Base-by-base conservation (phyloP, 2,888 invertebrate genomes). In the Anarsia innoxiella region DNA sequence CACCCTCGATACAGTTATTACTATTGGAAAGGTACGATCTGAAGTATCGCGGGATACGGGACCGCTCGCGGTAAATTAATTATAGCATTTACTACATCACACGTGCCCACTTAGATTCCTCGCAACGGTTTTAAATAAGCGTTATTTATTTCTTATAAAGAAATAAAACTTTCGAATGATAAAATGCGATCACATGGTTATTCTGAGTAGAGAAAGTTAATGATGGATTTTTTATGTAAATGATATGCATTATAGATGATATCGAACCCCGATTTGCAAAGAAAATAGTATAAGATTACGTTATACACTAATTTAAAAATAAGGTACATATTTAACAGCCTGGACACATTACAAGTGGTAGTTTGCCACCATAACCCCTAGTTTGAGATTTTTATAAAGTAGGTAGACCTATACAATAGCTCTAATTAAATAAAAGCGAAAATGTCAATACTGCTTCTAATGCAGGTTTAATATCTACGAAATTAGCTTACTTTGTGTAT, bases 401-500 rank as follows among this genome's bases (percentile, higher is more conserved):
- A n/a, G n/a, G n/a, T n/a, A n/a, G n/a, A n/a, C n/a, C n/a, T n/a
- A n/a, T n/a, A n/a, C n/a, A n/a, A n/a, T n/a, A n/a, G n/a, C n/a
- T n/a, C n/a, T n/a, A n/a, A n/a, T n/a, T n/a, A 39, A 36, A 33
- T 42, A 46, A 53, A 53, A 52, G 51, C 51, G 49, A 49, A 51
- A 47, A 44, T 48, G 45, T 39, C 42, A 39, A 19, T 5, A 3
- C n/a, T 26, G 10, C 10, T 4, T 23, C 5, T 23, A 29, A 9
- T 29, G 14, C 9, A 29, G 12, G 14, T 12, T 12, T 29, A 9
- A n/a, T 8, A 19, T 14, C n/a, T 9, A 0, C n/a, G n/a, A n/a
- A n/a, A n/a, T 19, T 19, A 19, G 8, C 8, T 19, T 19, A 19
- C 3, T 19, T 5, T 19, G 8, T 19, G 4, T 19, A 39, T 48